Percentiles rank a stretch among this genome's conserved stretches.
These are phyloP conservation scores for Nomada fucata DNA, from an alignment of 2,888 invertebrate genomes.

Conservation along the genomic window DNA sequence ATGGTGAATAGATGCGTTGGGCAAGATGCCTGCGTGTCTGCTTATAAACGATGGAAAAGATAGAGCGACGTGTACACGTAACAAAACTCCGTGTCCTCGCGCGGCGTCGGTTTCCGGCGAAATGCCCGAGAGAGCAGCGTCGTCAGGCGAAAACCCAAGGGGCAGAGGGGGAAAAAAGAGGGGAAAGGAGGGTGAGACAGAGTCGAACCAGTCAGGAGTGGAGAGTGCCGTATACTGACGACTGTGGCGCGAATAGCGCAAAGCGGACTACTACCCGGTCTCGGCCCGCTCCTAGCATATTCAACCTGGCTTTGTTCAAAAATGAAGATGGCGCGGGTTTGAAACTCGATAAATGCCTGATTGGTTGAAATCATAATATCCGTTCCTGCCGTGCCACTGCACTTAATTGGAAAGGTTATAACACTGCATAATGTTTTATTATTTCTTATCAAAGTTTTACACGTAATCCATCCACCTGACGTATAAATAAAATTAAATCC, in stretches of 20 bases:
- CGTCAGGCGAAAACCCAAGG: slow-evolving; percentile 78
- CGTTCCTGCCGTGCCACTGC: slow-evolving; percentile 38
- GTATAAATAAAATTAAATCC: slow-evolving; percentile 79
- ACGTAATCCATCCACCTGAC: slow-evolving; percentile 56
- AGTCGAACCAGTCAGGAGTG: slow-evolving; percentile 73
- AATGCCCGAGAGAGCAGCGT: slow-evolving; percentile 82
- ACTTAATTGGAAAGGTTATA: slow-evolving; percentile 50
- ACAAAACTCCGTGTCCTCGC: slow-evolving; percentile 77
- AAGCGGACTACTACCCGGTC: slow-evolving; percentile 89
- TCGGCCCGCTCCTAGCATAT: slow-evolving; percentile 71
- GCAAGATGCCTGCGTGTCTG: slow-evolving; percentile 60
- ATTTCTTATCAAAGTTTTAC: slow-evolving; percentile 47
- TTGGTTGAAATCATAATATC: slow-evolving; percentile 76
- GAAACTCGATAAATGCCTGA: slow-evolving; percentile 84
- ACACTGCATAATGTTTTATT: slow-evolving; percentile 51
- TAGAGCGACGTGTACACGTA: slow-evolving; percentile 63
- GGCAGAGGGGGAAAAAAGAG: slow-evolving; percentile 64
- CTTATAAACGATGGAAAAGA: slow-evolving; percentile 61
- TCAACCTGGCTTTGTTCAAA: slow-evolving; percentile 90
- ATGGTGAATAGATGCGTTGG: slow-evolving; percentile 84
- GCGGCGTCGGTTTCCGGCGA: slow-evolving; percentile 84
- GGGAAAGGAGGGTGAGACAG: slow-evolving; percentile 61
- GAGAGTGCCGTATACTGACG: slow-evolving; percentile 85
- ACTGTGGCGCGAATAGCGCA: slow-evolving; percentile 83
- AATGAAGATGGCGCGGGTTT: slow-evolving; percentile 93